Conservation (phyloP, 2,113 vertebrate genomes). For the Ptilonorhynchus violaceus region DNA sequence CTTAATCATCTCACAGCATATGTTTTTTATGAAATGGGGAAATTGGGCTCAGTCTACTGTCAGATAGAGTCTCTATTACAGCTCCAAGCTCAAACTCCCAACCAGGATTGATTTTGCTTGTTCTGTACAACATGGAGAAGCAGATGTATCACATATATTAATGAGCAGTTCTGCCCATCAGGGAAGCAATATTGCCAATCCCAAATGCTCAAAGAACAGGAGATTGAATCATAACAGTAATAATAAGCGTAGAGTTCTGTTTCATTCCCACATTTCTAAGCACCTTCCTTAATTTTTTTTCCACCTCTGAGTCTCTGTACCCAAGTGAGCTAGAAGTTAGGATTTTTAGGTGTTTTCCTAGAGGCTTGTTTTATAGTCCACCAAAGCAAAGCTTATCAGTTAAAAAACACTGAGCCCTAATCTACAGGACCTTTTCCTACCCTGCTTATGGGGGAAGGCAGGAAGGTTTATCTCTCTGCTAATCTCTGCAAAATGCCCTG, state of each 20-base stretch:
- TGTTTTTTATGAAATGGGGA: constrained; percentile 27
- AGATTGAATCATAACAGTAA: background rate
- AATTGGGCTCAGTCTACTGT: background rate
- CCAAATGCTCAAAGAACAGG: background rate
- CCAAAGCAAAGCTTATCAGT: background rate
- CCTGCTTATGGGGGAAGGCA: background rate
- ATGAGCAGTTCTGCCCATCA: constrained; percentile 11
- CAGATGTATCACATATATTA: constrained; percentile 17
- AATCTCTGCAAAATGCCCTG: background rate
- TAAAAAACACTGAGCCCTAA: background rate
- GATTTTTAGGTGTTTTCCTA: background rate
- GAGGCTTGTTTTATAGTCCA: background rate
- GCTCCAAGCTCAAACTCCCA: background rate
- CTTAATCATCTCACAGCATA: background rate
- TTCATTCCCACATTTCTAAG: background rate
- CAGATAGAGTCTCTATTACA: background rate
- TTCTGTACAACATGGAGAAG: background rate
- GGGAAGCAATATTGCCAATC: constrained; percentile 1
- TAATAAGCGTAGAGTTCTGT: background rate
- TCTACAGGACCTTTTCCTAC: background rate
- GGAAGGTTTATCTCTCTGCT: background rate
- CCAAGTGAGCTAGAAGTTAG: background rate
- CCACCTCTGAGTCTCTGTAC: background rate
- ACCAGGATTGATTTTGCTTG: constrained; percentile 21
- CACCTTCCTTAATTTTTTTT: background rate